phyloP scores from a whole-genome alignment of 2,113 vertebrate genomes.

The Prochilodus magdalenae region DNA sequence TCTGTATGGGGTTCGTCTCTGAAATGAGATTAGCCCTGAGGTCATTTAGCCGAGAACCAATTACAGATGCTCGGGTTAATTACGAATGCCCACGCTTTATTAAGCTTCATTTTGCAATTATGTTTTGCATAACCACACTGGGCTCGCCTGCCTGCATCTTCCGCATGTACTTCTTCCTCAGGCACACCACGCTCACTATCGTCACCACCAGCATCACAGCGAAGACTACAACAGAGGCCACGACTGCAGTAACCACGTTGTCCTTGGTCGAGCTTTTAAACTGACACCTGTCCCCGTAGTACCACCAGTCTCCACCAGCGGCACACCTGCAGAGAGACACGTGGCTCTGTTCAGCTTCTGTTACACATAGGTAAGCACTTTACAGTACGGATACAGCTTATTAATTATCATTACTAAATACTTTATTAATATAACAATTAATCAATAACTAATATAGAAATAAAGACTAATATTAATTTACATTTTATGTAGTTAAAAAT shows the following conservation, averaged over 20 bases:
- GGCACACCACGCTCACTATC: conserved; percentile 64
- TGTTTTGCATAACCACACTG: conserved; percentile 7
- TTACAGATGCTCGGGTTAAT: background rate
- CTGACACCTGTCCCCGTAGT: conserved; percentile 84
- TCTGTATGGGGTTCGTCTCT: background rate
- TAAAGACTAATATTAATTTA: too few relatives aligned
- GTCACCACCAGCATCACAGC: conserved; percentile 73
- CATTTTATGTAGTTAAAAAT: too few relatives aligned
- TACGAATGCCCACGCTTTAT: background rate
- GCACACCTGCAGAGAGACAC: conserved; percentile 80
- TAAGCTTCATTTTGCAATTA: background rate
- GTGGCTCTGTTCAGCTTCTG: background rate
- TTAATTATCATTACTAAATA: too few relatives aligned
- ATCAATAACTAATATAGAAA: too few relatives aligned
- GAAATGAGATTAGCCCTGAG: background rate
- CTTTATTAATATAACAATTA: too few relatives aligned
- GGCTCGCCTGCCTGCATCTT: background rate
- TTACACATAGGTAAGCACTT: too few relatives aligned
- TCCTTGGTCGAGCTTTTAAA: conserved; percentile 75
- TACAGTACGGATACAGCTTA: too few relatives aligned
- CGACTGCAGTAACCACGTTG: conserved; percentile 72
- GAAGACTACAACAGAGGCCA: conserved; percentile 69
- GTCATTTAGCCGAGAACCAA: background rate
- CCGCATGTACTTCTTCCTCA: conserved; percentile 72
- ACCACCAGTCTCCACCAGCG: conserved; percentile 86